Evolutionary conservation across 92 coral and sea anemone genomes (phyloP).

Genomic region (Epizoanthus fatuus): DNA sequence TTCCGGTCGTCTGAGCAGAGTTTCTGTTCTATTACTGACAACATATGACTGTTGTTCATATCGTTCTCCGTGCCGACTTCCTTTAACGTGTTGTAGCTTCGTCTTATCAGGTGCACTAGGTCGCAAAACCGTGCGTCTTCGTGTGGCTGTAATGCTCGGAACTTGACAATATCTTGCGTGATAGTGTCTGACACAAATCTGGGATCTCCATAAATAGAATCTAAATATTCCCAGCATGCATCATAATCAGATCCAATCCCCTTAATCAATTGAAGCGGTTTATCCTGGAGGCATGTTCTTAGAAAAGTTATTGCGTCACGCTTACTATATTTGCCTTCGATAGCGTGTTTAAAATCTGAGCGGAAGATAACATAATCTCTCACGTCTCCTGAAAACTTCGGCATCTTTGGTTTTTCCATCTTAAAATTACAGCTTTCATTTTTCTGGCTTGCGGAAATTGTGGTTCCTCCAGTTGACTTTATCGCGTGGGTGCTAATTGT

Average conservation of each 20-base stretch:
- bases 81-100: slow-evolving; percentile 46
- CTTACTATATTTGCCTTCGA: slow-evolving; percentile 59
- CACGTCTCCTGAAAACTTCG: slow-evolving; percentile 73
- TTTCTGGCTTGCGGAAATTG: slow-evolving; percentile 25
- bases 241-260: slow-evolving; percentile 78
- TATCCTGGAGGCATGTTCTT: slow-evolving; percentile 63
- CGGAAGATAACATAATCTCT: slow-evolving; percentile 66
- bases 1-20: slow-evolving; percentile 48
- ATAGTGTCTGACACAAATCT: slow-evolving; percentile 71
- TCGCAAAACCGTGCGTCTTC: slow-evolving; percentile 81
- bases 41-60: slow-evolving; percentile 58
- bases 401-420: slow-evolving; percentile 75
- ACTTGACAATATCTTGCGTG: slow-evolving; percentile 68
- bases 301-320: slow-evolving; percentile 72
- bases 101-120: slow-evolving; percentile 64
- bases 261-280: slow-evolving; percentile 69
- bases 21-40: slow-evolving; percentile 52
- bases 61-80: slow-evolving; percentile 43
- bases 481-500: too few relatives aligned
- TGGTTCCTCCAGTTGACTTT: too few relatives aligned
- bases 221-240: slow-evolving; percentile 72
- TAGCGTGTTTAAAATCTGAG: slow-evolving; percentile 74
- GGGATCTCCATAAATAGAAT: slow-evolving; percentile 77
- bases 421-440: slow-evolving; percentile 50
- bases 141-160: slow-evolving; percentile 60